Evolutionary conservation across 2,113 vertebrate genomes (phyloP).

Genomic region (Recurvirostra avosetta): DNA sequence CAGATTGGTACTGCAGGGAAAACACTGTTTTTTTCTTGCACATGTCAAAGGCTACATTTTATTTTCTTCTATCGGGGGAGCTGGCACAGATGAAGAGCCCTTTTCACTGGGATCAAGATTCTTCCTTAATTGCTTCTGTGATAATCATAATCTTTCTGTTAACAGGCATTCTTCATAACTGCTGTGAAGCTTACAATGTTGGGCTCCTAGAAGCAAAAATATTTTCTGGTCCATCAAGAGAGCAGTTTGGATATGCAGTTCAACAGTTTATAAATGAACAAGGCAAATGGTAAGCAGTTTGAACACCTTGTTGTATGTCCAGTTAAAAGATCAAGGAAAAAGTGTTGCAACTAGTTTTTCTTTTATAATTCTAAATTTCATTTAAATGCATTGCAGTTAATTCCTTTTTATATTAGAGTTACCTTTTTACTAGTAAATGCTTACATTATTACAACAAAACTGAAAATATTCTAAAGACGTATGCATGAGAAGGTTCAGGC

Average conservation of each 20-base stretch:
- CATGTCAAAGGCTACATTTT: not conserved
- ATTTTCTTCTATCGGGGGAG: not conserved
- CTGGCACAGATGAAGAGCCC: not conserved
- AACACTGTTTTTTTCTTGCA: not conserved
- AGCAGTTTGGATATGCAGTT: slow-evolving; percentile 88
- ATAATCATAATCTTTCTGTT: slow-evolving; percentile 48
- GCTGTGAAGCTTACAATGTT: slow-evolving; percentile 82
- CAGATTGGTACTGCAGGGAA: not conserved
- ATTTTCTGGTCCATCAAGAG: slow-evolving; percentile 78
- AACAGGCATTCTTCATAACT: slow-evolving; percentile 71
- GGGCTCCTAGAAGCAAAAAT: slow-evolving; percentile 83
- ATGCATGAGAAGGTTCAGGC: not conserved
- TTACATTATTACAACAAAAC: not conserved
- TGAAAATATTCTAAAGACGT: not conserved
- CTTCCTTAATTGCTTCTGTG: slow-evolving; percentile 23
- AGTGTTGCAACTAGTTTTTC: not conserved
- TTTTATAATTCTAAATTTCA: not conserved
- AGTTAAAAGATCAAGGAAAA: not conserved
- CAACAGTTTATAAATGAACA: slow-evolving; percentile 82
- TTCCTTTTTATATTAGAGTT: not conserved
- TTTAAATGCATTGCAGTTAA: not conserved
- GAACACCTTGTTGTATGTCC: not conserved
- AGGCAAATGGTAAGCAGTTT: slow-evolving; percentile 86
- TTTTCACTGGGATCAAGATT: not conserved
- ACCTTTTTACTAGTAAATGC: not conserved